Conservation (phyloP, 2,797 vertebrate genomes). For the Gymnoscopelus microlampas region DNA sequence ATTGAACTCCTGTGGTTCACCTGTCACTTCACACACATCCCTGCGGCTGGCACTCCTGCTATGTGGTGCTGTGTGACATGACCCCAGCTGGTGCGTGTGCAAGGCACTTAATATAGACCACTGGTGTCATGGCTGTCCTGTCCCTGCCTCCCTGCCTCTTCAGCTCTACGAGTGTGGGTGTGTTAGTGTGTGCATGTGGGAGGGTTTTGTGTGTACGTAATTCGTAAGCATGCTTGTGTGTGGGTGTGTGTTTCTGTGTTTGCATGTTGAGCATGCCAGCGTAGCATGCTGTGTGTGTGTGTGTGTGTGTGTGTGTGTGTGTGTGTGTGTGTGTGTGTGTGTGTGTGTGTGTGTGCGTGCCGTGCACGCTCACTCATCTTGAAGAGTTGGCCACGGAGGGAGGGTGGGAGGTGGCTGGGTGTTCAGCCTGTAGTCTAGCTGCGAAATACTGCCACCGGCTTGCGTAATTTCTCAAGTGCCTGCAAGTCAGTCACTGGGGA, state of each 20-base stretch:
- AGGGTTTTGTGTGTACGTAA: constrained; percentile 32
- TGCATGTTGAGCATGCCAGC: too few relatives aligned
- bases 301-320: constrained; percentile 50
- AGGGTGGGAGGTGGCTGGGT: constrained; percentile 42
- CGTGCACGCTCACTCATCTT: too few relatives aligned
- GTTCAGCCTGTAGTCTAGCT: constrained; percentile 67
- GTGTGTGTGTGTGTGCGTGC: not conserved
- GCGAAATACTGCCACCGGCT: constrained; percentile 75
- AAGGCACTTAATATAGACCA: constrained; percentile 75
- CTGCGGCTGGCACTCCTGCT: constrained; percentile 64
- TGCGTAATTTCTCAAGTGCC: constrained; percentile 80
- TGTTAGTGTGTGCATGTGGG: not conserved
- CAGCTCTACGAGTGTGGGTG: constrained; percentile 24
- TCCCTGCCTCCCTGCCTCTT: constrained; percentile 53
- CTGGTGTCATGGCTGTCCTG: constrained; percentile 71
- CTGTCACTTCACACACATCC: constrained; percentile 56
- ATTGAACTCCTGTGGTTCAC: constrained; percentile 62
- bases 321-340: constrained; percentile 8
- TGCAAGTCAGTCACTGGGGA: constrained; percentile 63
- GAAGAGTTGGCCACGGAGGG: constrained; percentile 1
- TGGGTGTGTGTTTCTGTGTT: not conserved
- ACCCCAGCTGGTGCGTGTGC: constrained; percentile 73
- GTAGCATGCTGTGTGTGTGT: constrained; percentile 33
- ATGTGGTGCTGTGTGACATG: constrained; percentile 75
- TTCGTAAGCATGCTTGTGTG: too few relatives aligned